Percentiles rank a stretch among this genome's conserved stretches.
Evolutionary conservation across 2,888 invertebrate species (phyloP).

Genomic region (Allolobophora icterica): DNA sequence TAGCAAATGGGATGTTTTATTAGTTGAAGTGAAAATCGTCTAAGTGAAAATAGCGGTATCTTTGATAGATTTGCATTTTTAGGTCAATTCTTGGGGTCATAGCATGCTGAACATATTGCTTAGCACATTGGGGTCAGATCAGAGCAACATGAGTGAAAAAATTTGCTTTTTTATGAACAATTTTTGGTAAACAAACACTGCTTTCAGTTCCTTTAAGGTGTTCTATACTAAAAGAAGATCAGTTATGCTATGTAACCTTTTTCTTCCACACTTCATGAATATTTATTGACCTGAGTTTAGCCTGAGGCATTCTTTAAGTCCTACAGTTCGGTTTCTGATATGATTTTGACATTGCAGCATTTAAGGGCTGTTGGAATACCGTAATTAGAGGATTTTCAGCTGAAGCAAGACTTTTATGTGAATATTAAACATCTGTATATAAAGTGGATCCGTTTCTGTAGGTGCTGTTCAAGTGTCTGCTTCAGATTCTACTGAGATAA

Average conservation of each 20-base stretch:
- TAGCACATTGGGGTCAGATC: background rate
- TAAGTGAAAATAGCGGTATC: too few species aligned
- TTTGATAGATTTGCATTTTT: too few species aligned
- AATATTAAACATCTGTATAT: background rate
- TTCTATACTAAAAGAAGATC: background rate
- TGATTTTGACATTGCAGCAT: background rate
- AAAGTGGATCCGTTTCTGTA: background rate
- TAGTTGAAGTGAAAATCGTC: too few species aligned
- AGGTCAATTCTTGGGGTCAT: too few species aligned
- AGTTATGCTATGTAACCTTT: background rate
- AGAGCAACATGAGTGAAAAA: background rate
- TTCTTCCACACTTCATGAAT: background rate
- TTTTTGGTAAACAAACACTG: background rate
- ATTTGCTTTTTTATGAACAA: background rate
- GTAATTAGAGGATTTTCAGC: background rate
- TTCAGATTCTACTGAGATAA: background rate
- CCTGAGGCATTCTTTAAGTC: background rate
- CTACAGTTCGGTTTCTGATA: background rate
- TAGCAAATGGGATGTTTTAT: too few species aligned
- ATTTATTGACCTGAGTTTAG: conserved; percentile 8
- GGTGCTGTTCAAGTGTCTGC: background rate
- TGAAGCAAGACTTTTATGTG: too few species aligned
- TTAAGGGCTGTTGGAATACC: background rate
- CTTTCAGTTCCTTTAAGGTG: background rate
- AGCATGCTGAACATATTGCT: too few species aligned